Percentiles rank a stretch among this genome's conserved stretches.
Evolutionary conservation across 2,113 vertebrate genomes (phyloP).

Genomic region (Oreotragus oreotragus): DNA sequence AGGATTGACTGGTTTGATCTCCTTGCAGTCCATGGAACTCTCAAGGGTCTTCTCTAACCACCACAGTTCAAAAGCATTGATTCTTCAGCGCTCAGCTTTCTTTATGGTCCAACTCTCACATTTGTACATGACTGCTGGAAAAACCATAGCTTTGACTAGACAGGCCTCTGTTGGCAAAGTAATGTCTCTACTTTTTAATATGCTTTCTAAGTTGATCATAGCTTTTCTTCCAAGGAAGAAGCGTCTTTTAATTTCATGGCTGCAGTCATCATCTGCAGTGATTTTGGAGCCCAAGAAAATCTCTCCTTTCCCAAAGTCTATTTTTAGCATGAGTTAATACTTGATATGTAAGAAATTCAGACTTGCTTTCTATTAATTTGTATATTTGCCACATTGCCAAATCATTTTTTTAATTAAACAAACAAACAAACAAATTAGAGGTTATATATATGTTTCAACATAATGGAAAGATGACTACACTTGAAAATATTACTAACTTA

Average conservation of each 20-base stretch:
- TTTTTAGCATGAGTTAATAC: background rate
- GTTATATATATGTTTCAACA: background rate
- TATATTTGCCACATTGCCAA: background rate
- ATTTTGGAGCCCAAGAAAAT: background rate
- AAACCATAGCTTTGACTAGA: background rate
- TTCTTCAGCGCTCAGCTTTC: background rate
- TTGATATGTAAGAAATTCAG: background rate
- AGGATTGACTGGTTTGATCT: background rate
- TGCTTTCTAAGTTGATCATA: background rate
- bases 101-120: background rate
- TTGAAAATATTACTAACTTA: background rate
- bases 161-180: fast-evolving
- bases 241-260: background rate
- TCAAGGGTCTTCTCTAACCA: background rate
- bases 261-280: background rate
- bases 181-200: background rate
- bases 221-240: background rate
- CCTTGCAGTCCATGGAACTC: background rate
- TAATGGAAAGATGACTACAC: background rate
- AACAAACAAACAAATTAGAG: background rate
- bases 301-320: background rate
- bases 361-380: background rate
- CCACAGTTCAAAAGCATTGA: background rate
- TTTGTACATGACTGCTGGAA: background rate
- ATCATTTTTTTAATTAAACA: background rate